Conservation (phyloP, 2,888 invertebrate genomes). For the Catocala nupta region DNA sequence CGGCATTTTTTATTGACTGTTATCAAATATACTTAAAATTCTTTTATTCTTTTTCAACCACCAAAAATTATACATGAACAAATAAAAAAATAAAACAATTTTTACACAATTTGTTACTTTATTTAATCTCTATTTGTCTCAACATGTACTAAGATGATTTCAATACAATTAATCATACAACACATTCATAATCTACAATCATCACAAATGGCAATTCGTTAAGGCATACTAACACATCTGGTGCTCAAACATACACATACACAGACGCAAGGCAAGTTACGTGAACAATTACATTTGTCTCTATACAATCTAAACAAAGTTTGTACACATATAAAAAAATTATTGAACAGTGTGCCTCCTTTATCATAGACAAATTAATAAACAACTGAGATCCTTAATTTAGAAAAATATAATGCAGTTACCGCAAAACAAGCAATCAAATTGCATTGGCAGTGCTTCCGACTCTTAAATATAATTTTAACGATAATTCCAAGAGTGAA, state of each 20-base stretch:
- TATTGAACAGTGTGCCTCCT: slow-evolving; percentile 32
- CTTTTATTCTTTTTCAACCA: slow-evolving; percentile 29
- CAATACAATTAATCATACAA: slow-evolving; percentile 67
- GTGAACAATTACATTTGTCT: slow-evolving; percentile 46
- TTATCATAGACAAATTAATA: slow-evolving; percentile 42
- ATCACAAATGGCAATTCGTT: slow-evolving; percentile 81
- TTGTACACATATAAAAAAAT: slow-evolving; percentile 27
- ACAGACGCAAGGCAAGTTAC: slow-evolving; percentile 63
- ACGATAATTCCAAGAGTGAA: slow-evolving; percentile 41
- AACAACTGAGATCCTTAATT: slow-evolving; percentile 58
- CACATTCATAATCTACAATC: slow-evolving; percentile 75
- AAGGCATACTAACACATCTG: slow-evolving; percentile 73
- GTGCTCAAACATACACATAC: slow-evolving; percentile 49
- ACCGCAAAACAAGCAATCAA: slow-evolving; percentile 52
- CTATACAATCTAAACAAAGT: slow-evolving; percentile 27
- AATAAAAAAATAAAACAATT: slow-evolving; percentile 69
- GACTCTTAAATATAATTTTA: slow-evolving; percentile 42
- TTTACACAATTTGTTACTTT: slow-evolving; percentile 82
- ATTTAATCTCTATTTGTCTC: slow-evolving; percentile 77
- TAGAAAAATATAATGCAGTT: slow-evolving; percentile 47
- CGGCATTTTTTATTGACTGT: slow-evolving; percentile 34
- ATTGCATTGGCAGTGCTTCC: slow-evolving; percentile 57
- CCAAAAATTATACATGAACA: slow-evolving; percentile 43
- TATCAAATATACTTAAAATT: slow-evolving; percentile 27
- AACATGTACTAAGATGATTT: slow-evolving; percentile 81